A percentile compares a stretch with the other conserved stretches of the same genome.
These are phyloP conservation scores for Volucella bombylans DNA, from an alignment of 2,888 invertebrate genomes.

Conservation along the genomic window DNA sequence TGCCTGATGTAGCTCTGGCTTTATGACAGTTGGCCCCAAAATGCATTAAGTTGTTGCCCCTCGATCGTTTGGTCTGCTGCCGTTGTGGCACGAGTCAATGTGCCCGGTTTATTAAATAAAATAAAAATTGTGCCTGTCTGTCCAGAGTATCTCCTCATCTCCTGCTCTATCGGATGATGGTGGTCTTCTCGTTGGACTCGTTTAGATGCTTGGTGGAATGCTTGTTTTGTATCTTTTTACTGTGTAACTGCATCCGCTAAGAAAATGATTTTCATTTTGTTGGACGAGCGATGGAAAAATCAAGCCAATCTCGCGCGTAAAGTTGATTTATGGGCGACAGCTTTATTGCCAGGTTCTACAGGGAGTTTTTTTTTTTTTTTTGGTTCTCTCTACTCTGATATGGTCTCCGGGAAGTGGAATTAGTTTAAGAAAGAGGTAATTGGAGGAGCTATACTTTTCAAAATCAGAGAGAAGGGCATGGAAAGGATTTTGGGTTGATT, in stretches of 20 bases:
- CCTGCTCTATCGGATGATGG: constrained; percentile 10
- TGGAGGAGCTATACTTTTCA: too few relatives aligned
- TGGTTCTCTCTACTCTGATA: too few relatives aligned
- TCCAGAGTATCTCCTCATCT: constrained; percentile 17
- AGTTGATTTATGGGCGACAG: constrained; percentile 67
- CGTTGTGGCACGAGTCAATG: constrained; percentile 68
- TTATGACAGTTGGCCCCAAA: constrained; percentile 70
- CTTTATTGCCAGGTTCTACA: constrained; percentile 45
- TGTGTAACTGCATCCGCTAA: constrained; percentile 63
- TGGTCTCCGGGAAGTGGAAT: too few relatives aligned
- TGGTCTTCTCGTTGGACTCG: constrained; percentile 36
- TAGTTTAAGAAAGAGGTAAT: too few relatives aligned
- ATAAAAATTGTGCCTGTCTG: constrained; percentile 51
- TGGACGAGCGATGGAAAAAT: constrained; percentile 61
- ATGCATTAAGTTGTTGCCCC: constrained; percentile 61
- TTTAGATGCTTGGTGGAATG: constrained; percentile 32
- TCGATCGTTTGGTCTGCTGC: constrained; percentile 12
- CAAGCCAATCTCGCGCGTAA: constrained; percentile 65
- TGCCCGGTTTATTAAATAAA: constrained; percentile 64
- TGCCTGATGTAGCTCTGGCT: constrained; percentile 20
- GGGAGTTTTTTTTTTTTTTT: background rate
- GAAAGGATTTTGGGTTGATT: background rate
- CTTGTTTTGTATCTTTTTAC: constrained; percentile 26
- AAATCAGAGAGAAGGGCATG: background rate
- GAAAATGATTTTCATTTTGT: constrained; percentile 68